A percentile compares a stretch with the other conserved stretches of the same genome.
phyloP scores from a whole-genome alignment of 2,113 vertebrate species.

The Archocentrus centrarchus region DNA sequence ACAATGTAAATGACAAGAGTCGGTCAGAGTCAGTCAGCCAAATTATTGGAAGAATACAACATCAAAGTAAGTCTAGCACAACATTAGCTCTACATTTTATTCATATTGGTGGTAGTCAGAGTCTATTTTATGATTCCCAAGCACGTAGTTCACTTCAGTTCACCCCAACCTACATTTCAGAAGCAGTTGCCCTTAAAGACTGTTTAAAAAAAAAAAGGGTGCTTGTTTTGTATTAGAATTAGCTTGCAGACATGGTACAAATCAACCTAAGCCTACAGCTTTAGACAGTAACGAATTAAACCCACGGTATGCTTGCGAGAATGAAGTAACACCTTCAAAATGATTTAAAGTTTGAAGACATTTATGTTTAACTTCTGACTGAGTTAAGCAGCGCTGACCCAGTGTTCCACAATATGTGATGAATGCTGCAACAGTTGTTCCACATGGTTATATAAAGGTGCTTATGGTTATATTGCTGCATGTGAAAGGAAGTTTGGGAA shows the following conservation, averaged over 20 bases:
- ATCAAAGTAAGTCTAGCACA: conserved; percentile 54
- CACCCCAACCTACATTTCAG: neutral
- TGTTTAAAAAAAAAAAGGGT: neutral
- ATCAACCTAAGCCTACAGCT: neutral
- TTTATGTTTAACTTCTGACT: neutral
- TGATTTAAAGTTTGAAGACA: neutral
- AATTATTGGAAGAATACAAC: conserved; percentile 63
- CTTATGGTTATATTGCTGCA: neutral
- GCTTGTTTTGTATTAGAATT: neutral
- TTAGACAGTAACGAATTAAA: neutral
- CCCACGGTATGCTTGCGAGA: neutral
- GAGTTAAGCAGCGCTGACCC: neutral
- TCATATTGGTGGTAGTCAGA: conserved; percentile 22
- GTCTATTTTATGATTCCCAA: conserved; percentile 17
- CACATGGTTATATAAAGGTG: neutral
- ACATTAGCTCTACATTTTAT: conserved; percentile 36
- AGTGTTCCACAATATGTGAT: neutral
- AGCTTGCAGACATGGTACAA: neutral
- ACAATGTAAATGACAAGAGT: conserved; percentile 48
- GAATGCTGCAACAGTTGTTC: neutral
- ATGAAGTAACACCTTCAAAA: neutral
- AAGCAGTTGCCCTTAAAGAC: conserved; percentile 8
- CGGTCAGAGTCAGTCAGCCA: conserved; percentile 50
- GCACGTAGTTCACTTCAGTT: conserved; percentile 14
- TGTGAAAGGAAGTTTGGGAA: neutral